Evolutionary conservation across 2,797 vertebrate genomes (phyloP).

Genomic region (Merluccius polli): DNA sequence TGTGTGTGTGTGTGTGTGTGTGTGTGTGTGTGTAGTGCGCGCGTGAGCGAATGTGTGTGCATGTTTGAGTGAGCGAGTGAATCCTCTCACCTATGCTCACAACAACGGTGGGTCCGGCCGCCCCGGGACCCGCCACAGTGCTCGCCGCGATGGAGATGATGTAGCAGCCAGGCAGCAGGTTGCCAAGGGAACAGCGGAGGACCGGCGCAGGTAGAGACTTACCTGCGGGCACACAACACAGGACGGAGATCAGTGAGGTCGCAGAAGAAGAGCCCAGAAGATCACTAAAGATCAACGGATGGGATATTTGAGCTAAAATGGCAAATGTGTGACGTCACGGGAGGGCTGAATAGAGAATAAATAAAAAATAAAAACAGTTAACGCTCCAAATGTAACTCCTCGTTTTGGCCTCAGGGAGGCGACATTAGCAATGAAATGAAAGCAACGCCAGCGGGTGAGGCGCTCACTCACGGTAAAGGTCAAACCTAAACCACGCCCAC

Average conservation of each 20-base stretch:
- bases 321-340: too few species aligned
- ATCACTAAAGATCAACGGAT: too few species aligned
- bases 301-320: too few species aligned
- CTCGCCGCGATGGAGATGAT: conserved; percentile 46
- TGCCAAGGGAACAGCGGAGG: conserved; percentile 21
- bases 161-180: conserved; percentile 44
- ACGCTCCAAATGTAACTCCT: too few species aligned
- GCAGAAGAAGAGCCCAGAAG: too few species aligned
- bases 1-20: neutral
- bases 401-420: too few species aligned
- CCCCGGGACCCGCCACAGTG: conserved; percentile 43
- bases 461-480: too few species aligned
- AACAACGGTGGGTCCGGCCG: conserved; percentile 5
- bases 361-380: too few species aligned
- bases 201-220: conserved; percentile 20
- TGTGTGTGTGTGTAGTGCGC: neutral
- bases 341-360: too few species aligned
- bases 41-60: conserved; percentile 7
- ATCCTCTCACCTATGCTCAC: conserved; percentile 40
- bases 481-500: too few species aligned
- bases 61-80: neutral
- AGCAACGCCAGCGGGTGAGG: too few species aligned
- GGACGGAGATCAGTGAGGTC: too few species aligned
- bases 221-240: conserved; percentile 11
- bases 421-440: neutral